Percentiles rank a stretch among this genome's conserved stretches.
Evolutionary conservation across 1,140 invertebrate genomes (phyloP).

Genomic region (Penaeus japonicus): DNA sequence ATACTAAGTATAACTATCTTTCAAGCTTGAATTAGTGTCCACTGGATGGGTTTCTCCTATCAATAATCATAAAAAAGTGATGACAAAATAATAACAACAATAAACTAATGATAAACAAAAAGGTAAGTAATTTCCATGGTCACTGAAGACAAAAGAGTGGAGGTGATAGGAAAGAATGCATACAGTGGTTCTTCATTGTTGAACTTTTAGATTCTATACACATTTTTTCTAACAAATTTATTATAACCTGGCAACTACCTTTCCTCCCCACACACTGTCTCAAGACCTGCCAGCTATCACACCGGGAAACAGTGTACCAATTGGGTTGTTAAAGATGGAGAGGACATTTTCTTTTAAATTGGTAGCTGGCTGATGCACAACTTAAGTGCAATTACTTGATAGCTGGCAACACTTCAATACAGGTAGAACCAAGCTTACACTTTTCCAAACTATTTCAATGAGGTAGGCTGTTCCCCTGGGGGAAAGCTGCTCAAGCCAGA

Average conservation of each 20-base stretch:
- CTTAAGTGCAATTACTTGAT: not conserved
- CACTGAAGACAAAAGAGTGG: conserved; percentile 27
- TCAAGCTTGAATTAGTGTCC: conserved; percentile 8
- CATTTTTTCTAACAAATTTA: not conserved
- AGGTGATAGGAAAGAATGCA: conserved; percentile 40
- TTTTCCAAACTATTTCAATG: not conserved
- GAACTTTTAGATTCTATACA: too few species aligned
- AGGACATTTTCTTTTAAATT: too few species aligned
- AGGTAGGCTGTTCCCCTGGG: conserved; percentile 38
- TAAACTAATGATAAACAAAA: too few species aligned
- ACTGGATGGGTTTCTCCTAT: not conserved
- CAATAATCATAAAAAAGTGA: conserved; percentile 24
- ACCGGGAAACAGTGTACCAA: too few species aligned
- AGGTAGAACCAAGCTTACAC: not conserved
- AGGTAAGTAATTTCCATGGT: conserved; percentile 3
- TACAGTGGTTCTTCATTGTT: not conserved
- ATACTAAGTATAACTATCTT: conserved; percentile 10
- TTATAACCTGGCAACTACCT: not conserved
- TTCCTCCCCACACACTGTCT: not conserved
- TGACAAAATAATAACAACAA: not conserved
- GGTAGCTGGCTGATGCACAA: not conserved
- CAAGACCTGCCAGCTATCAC: conserved; percentile 8
- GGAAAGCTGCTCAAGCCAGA: conserved; percentile 34
- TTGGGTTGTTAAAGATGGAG: too few species aligned
- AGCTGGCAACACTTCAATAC: not conserved